These are phyloP conservation scores for Numenius phaeopus DNA, from an alignment of 2,797 vertebrate species.

Conservation along the genomic window DNA sequence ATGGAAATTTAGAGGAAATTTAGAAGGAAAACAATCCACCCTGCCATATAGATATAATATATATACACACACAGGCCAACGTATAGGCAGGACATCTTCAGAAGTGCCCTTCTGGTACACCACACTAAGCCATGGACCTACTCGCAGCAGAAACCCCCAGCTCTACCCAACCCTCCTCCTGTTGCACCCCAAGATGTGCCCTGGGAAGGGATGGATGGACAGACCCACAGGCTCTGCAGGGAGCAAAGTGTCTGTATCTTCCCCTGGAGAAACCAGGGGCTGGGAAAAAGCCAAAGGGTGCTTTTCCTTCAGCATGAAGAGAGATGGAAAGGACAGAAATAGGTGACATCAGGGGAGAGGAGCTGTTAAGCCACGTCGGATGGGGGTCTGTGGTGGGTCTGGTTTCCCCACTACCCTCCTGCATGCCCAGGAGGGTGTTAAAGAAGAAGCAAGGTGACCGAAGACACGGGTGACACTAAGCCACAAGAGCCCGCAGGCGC, in stretches of 20 bases:
- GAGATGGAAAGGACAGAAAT: not conserved
- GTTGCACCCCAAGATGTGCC: not conserved
- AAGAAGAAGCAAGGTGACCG: not conserved
- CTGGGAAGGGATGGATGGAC: rapidly evolving
- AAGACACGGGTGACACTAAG: not conserved
- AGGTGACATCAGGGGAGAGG: not conserved
- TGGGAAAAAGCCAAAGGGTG: not conserved
- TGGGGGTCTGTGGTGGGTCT: not conserved
- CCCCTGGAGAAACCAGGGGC: not conserved
- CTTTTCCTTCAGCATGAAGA: not conserved
- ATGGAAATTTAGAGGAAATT: not conserved
- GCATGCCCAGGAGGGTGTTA: not conserved
- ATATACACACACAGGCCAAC: not conserved
- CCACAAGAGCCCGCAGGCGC: not conserved
- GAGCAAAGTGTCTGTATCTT: rapidly evolving
- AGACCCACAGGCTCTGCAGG: rapidly evolving
- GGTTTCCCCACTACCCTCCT: not conserved
- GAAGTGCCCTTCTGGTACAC: not conserved
- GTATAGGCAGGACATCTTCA: not conserved
- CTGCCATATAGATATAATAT: not conserved
- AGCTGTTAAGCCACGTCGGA: rapidly evolving
- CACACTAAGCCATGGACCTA: not conserved
- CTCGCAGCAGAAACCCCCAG: not conserved
- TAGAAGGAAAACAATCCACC: not conserved
- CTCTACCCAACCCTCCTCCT: not conserved